Percentiles rank a stretch among this genome's conserved stretches.
phyloP scores from a whole-genome alignment of 2,888 invertebrate genomes.

The Coenonympha glycerion region DNA sequence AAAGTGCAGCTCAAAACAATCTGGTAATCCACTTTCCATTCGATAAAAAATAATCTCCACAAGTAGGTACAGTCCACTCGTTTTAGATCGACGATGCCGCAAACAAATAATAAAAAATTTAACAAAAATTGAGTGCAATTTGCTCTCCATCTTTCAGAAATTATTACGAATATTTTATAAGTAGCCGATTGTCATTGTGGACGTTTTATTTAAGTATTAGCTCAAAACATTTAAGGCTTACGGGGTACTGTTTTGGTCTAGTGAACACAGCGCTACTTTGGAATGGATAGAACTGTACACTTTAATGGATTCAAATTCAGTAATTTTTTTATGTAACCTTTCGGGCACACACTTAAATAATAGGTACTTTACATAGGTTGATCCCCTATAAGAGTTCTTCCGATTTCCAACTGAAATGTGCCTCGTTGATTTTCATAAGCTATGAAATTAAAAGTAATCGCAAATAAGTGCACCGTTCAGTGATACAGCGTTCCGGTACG shows the following conservation, averaged over 20 bases:
- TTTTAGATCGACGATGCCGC: not conserved
- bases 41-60: not conserved
- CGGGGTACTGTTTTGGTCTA: conserved; percentile 46
- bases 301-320: not conserved
- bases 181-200: conserved; percentile 26
- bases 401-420: too few relatives aligned
- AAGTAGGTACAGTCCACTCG: not conserved
- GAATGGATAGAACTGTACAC: conserved; percentile 30
- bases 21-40: not conserved
- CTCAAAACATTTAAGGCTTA: conserved; percentile 48
- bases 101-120: not conserved
- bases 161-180: conserved; percentile 2
- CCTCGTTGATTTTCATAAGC: too few relatives aligned
- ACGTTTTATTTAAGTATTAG: conserved; percentile 43
- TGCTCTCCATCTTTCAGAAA: conserved; percentile 3
- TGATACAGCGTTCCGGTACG: too few relatives aligned
- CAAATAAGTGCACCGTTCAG: too few relatives aligned
- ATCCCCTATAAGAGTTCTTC: too few relatives aligned
- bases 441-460: too few relatives aligned
- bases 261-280: conserved; percentile 40
- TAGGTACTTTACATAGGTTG: not conserved
- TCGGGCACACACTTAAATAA: too few relatives aligned
- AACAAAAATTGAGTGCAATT: not conserved
- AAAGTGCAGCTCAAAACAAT: not conserved
- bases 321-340: not conserved